These are phyloP conservation scores for Acanthisitta chloris DNA, from an alignment of 2,113 vertebrate genomes.

Conservation along the genomic window DNA sequence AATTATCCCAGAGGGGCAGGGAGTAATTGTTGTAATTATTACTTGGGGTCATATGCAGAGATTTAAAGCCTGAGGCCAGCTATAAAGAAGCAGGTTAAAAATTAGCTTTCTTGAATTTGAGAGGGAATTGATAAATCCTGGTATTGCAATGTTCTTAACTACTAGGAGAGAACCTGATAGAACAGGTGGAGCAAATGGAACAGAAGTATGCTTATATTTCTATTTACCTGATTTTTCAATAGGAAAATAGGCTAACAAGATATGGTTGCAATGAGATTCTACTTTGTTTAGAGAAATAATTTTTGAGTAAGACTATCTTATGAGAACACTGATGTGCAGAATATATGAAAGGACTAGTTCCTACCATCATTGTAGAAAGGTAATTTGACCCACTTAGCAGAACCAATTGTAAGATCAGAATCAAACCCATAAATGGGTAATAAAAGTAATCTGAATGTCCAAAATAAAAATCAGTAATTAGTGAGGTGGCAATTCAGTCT, in stretches of 20 bases:
- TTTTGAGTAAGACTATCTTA: neutral
- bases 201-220: neutral
- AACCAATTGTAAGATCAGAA: neutral
- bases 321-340: neutral
- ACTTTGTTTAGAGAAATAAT: neutral
- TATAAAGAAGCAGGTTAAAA: neutral
- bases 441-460: neutral
- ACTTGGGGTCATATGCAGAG: neutral
- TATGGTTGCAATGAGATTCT: neutral
- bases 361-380: neutral
- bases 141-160: neutral
- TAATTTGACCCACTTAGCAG: neutral
- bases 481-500: neutral
- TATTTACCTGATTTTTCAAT: neutral
- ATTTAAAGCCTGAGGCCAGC: neutral
- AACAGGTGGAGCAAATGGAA: neutral
- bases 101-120: neutral
- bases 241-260: neutral
- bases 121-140: neutral
- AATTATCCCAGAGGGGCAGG: neutral
- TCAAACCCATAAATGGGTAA: neutral
- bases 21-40: conserved; percentile 27
- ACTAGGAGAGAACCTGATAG: neutral
- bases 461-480: neutral
- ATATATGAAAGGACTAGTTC: neutral